These are phyloP conservation scores for Sipunculus nudus DNA, from an alignment of 2,888 invertebrate species.

Conservation along the genomic window DNA sequence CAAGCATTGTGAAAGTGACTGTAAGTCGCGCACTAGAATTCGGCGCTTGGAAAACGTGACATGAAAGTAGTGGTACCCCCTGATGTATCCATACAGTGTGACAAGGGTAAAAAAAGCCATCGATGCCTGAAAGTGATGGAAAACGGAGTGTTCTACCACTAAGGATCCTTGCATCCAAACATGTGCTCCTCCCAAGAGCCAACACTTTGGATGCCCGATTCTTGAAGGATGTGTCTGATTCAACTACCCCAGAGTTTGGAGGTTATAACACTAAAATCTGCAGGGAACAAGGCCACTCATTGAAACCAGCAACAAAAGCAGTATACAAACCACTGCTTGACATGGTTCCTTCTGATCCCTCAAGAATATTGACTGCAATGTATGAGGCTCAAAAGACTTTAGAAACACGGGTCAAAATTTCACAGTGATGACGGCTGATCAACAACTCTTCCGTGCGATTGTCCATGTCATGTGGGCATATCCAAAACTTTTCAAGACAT, in stretches of 20 bases:
- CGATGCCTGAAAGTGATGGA: neutral
- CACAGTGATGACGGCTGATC: slow-evolving; percentile 8
- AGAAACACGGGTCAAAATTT: neutral
- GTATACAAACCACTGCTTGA: too few relatives aligned
- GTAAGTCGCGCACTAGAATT: too few relatives aligned
- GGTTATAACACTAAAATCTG: too few relatives aligned
- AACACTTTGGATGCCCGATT: neutral
- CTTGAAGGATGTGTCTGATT: neutral
- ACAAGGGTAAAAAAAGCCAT: neutral
- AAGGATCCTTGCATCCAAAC: neutral
- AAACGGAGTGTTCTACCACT: neutral
- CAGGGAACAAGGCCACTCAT: too few relatives aligned
- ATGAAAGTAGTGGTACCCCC: neutral
- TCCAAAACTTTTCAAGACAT: neutral
- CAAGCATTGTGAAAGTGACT: too few relatives aligned
- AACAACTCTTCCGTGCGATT: slow-evolving; percentile 1
- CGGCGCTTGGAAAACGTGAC: neutral
- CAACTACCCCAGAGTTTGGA: too few relatives aligned
- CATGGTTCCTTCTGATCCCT: neutral
- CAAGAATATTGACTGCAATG: slow-evolving; percentile 9
- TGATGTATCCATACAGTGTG: neutral
- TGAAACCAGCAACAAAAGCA: too few relatives aligned
- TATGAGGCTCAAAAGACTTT: slow-evolving; percentile 1
- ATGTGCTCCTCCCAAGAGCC: neutral
- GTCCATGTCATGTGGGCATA: slow-evolving; percentile 7